These are phyloP conservation scores for Coilia nasus DNA, from an alignment of 2,797 vertebrate genomes.

Conservation along the genomic window DNA sequence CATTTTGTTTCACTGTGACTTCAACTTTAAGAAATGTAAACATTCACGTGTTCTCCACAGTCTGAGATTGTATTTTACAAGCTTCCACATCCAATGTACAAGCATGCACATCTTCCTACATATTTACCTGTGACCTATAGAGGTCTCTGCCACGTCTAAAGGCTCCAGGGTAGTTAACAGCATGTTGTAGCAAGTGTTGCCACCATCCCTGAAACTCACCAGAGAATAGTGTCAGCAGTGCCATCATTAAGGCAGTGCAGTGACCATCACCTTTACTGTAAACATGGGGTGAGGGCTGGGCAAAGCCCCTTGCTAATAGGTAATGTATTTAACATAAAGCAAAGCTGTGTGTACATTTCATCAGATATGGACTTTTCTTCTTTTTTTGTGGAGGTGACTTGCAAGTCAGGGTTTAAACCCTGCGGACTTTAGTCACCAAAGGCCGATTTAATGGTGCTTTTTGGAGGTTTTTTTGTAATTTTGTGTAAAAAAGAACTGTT, in stretches of 20 bases:
- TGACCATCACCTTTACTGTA: background rate
- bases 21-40: no score
- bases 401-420: constrained; percentile 58
- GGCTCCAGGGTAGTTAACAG: background rate
- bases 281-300: background rate
- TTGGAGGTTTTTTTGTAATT: constrained; percentile 80
- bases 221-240: background rate
- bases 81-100: no score
- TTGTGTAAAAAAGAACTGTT: constrained; percentile 71
- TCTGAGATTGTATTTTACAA: no score
- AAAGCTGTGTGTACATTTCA: constrained; percentile 22
- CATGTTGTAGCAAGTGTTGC: background rate
- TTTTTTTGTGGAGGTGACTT: constrained; percentile 61
- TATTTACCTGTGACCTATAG: background rate
- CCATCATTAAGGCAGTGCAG: background rate
- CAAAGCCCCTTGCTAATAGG: background rate
- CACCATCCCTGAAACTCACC: background rate
- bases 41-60: no score
- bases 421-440: constrained; percentile 66
- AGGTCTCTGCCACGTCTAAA: background rate
- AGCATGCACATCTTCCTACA: no score
- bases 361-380: constrained; percentile 5
- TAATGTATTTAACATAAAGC: constrained; percentile 16
- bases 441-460: constrained; percentile 85
- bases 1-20: no score